phyloP scores from a whole-genome alignment of 2,888 invertebrate species.

The Hybos culiciformis region DNA sequence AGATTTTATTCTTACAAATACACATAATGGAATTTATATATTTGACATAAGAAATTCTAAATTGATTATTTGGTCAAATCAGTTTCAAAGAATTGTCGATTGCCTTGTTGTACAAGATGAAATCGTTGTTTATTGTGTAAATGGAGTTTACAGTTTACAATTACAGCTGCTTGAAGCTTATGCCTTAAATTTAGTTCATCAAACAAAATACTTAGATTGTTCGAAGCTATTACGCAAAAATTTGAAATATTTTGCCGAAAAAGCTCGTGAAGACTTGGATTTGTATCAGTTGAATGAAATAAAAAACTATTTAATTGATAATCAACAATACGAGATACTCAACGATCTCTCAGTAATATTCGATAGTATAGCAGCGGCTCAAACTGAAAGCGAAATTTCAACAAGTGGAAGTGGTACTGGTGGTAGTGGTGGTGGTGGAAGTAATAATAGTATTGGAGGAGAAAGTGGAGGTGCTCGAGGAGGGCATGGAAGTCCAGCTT shows the following conservation, averaged over 20 bases:
- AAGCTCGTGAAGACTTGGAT: slow-evolving; percentile 31
- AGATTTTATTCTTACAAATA: slow-evolving; percentile 57
- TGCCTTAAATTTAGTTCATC: slow-evolving; percentile 25
- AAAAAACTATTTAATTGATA: slow-evolving; percentile 29
- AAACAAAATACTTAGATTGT: slow-evolving; percentile 28
- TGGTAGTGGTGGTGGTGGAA: neutral
- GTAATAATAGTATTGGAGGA: neutral
- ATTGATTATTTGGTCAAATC: slow-evolving; percentile 52
- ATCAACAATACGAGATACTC: slow-evolving; percentile 30
- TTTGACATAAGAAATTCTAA: slow-evolving; percentile 52
- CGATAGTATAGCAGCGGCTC: slow-evolving; percentile 32
- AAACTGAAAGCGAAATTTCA: slow-evolving; percentile 10
- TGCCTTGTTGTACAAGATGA: slow-evolving; percentile 27
- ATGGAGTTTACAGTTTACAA: slow-evolving; percentile 28
- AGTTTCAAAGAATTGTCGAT: slow-evolving; percentile 31
- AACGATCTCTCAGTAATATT: slow-evolving; percentile 35
- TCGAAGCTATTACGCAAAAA: slow-evolving; percentile 29
- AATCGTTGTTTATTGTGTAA: slow-evolving; percentile 31
- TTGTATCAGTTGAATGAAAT: slow-evolving; percentile 29
- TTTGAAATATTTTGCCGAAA: slow-evolving; percentile 34
- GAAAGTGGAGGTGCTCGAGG: neutral
- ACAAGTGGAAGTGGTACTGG: neutral
- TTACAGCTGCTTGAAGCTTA: slow-evolving; percentile 25
- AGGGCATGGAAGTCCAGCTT: neutral
- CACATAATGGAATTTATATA: slow-evolving; percentile 53